Conservation (phyloP, 2,113 vertebrate genomes). For the Ameiurus melas region DNA sequence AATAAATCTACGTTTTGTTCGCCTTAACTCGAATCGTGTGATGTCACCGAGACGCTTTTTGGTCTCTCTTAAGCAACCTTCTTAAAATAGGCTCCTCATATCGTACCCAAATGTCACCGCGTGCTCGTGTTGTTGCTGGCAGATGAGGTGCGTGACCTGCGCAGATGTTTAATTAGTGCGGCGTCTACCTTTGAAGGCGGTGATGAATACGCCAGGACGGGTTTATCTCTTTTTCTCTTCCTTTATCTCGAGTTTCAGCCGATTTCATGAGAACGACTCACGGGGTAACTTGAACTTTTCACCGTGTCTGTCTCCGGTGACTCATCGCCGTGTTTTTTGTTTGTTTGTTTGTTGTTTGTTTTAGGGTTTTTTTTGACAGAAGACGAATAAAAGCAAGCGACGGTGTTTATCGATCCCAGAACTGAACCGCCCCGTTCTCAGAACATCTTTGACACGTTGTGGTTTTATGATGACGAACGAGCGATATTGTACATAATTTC, state of each 20-base stretch:
- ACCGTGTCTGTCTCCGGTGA: not conserved
- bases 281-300: not conserved
- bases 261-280: not conserved
- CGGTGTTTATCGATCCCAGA: not conserved
- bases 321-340: not conserved
- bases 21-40: not conserved
- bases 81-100: not conserved
- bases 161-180: conserved; percentile 20
- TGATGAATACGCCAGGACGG: conserved; percentile 9
- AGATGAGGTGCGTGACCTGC: not conserved
- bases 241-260: conserved; percentile 9
- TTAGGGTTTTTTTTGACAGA: not conserved
- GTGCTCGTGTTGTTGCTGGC: not conserved
- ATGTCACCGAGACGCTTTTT: not conserved
- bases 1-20: conserved; percentile 12
- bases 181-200: not conserved
- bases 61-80: not conserved
- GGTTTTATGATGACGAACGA: conserved; percentile 1
- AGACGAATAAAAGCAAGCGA: not conserved
- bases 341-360: not conserved
- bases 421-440: not conserved
- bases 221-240: not conserved
- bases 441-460: conserved; percentile 1
- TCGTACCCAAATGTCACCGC: not conserved
- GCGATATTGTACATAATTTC: conserved; percentile 21